phyloP scores from a whole-genome alignment of 2,113 vertebrate genomes.

The Colius striatus region DNA sequence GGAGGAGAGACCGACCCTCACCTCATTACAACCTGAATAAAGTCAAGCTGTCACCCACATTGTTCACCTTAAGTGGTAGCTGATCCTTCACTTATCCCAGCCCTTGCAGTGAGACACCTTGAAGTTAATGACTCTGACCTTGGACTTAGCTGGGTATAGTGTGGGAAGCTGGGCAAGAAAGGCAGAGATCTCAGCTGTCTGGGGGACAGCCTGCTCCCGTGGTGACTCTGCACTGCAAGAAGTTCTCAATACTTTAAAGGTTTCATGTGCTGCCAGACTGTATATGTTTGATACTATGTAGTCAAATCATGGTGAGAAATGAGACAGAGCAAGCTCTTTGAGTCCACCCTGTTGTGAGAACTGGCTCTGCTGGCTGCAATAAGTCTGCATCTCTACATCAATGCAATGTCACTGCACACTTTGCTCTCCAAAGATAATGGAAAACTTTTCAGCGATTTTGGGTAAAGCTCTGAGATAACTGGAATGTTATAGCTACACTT shows the following conservation, averaged over 20 bases:
- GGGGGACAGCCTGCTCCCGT: neutral
- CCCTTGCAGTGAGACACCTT: neutral
- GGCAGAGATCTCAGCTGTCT: neutral
- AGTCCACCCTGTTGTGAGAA: neutral
- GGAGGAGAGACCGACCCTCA: too few species aligned
- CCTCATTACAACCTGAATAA: too few species aligned
- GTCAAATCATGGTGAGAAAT: neutral
- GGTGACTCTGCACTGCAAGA: neutral
- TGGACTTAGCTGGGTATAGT: neutral
- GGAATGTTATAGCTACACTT: neutral
- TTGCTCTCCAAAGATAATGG: neutral
- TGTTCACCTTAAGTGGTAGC: neutral
- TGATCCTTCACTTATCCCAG: neutral
- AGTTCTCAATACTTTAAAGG: neutral
- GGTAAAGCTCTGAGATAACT: neutral
- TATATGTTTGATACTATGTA: neutral
- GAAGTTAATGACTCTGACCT: neutral
- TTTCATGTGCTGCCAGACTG: neutral
- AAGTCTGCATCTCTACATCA: neutral
- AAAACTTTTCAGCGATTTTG: neutral
- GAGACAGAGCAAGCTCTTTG: neutral
- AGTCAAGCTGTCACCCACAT: neutral
- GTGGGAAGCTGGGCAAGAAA: neutral
- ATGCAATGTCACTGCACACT: neutral
- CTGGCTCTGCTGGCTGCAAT: neutral